These are phyloP conservation scores for Digitonthophagus gazella DNA, from an alignment of 2,888 invertebrate species.

Conservation along the genomic window DNA sequence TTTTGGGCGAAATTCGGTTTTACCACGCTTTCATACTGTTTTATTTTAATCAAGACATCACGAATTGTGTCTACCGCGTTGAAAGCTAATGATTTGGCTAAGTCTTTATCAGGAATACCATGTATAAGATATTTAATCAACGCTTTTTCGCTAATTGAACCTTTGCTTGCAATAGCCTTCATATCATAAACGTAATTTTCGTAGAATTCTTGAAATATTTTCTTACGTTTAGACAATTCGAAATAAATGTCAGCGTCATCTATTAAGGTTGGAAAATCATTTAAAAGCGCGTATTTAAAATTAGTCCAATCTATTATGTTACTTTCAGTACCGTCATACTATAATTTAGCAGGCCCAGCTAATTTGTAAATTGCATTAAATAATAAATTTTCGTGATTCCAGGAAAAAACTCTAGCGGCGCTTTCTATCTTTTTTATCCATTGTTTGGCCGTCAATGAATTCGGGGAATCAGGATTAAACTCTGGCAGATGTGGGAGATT, in stretches of 20 bases:
- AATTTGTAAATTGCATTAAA: conserved; percentile 32
- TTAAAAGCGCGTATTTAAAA: conserved; percentile 15
- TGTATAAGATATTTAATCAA: conserved; percentile 20
- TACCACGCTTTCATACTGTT: no score
- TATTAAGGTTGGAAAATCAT: conserved; percentile 19
- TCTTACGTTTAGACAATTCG: conserved; percentile 14
- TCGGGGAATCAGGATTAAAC: no score
- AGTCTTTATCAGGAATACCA: conserved; percentile 12
- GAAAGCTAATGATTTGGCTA: no score
- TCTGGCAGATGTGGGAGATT: no score
- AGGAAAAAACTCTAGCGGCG: conserved; percentile 29
- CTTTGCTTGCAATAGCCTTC: no score
- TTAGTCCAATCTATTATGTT: no score
- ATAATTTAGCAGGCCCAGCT: conserved; percentile 30
- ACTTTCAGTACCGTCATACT: no score
- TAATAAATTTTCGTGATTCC: no score
- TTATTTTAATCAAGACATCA: no score
- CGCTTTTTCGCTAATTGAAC: conserved; percentile 16
- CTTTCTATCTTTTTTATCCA: conserved; percentile 33
- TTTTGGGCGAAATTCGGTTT: no score
- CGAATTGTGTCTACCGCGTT: no score
- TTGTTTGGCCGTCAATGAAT: conserved; percentile 28
- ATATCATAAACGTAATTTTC: no score
- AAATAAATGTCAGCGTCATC: conserved; percentile 21
- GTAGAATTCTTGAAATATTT: conserved; percentile 18